Conservation (phyloP, 2,113 vertebrate species). For the Fregata magnificens region DNA sequence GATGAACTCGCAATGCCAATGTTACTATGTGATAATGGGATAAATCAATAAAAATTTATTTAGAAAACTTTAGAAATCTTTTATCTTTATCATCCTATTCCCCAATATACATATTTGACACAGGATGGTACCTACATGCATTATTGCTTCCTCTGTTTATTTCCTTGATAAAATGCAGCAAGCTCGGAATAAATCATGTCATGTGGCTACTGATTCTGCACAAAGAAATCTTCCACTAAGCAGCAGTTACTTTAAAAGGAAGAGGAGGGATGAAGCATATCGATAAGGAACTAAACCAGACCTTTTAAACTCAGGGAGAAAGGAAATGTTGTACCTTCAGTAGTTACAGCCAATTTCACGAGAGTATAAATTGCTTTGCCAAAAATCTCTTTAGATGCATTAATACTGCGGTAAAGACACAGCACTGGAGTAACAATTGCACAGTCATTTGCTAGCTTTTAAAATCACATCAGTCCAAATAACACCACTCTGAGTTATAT, state of each 20-base stretch:
- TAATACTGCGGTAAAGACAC: slow-evolving; percentile 38
- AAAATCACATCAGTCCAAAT: slow-evolving; percentile 71
- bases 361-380: slow-evolving; percentile 59
- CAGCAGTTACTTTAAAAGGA: not conserved
- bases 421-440: slow-evolving; percentile 48
- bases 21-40: not conserved
- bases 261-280: not conserved
- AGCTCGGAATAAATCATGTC: slow-evolving; percentile 16
- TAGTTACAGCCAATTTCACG: slow-evolving; percentile 22
- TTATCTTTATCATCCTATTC: not conserved
- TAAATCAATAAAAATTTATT: not conserved
- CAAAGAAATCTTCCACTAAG: not conserved
- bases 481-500: slow-evolving; percentile 55
- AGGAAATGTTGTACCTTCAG: not conserved
- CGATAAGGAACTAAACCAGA: not conserved
- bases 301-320: not conserved
- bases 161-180: slow-evolving; percentile 24
- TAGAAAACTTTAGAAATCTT: not conserved
- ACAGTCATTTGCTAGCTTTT: slow-evolving; percentile 64
- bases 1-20: not conserved
- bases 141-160: slow-evolving; percentile 39
- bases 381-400: slow-evolving; percentile 65
- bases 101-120: not conserved
- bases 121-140: not conserved
- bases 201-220: not conserved